A percentile compares a stretch with the other conserved stretches of the same genome.
Evolutionary conservation across 2,888 invertebrate species (phyloP).

Genomic region (Aspidiotus rigidus): DNA sequence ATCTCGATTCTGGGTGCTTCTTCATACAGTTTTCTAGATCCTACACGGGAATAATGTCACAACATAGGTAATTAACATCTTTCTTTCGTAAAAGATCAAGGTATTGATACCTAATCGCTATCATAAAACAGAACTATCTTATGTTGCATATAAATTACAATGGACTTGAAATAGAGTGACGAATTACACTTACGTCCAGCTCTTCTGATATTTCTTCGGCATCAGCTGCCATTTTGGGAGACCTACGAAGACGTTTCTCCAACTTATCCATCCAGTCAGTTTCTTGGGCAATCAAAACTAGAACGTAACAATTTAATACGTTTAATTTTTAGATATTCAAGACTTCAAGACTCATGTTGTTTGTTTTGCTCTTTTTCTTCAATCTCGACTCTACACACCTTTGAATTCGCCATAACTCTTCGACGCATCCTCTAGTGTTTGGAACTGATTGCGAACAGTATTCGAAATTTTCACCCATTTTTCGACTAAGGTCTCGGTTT

Average conservation of each 20-base stretch:
- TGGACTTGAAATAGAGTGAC: background rate
- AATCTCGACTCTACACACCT: slow-evolving; percentile 39
- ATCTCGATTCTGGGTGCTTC: slow-evolving; percentile 61
- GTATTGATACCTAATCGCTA: background rate
- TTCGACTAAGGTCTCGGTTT: background rate
- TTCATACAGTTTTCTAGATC: slow-evolving; percentile 73
- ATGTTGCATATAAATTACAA: background rate
- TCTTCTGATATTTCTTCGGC: slow-evolving; percentile 88
- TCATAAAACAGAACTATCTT: no score
- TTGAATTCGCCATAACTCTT: slow-evolving; percentile 65
- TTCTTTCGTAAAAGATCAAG: background rate
- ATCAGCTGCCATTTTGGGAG: slow-evolving; percentile 64
- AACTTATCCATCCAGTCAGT: slow-evolving; percentile 71
- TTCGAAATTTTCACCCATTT: background rate
- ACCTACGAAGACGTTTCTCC: slow-evolving; percentile 62
- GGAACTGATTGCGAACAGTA: slow-evolving; percentile 58
- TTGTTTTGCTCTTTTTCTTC: background rate
- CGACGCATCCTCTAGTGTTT: slow-evolving; percentile 60
- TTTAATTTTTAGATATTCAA: background rate
- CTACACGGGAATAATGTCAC: slow-evolving; percentile 45
- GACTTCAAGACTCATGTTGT: no score
- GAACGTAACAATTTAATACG: no score
- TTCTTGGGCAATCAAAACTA: slow-evolving; percentile 68
- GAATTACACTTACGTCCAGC: slow-evolving; percentile 59
- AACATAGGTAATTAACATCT: background rate